Conservation (phyloP, 2,797 vertebrate genomes). For the Holocentrus rufus region DNA sequence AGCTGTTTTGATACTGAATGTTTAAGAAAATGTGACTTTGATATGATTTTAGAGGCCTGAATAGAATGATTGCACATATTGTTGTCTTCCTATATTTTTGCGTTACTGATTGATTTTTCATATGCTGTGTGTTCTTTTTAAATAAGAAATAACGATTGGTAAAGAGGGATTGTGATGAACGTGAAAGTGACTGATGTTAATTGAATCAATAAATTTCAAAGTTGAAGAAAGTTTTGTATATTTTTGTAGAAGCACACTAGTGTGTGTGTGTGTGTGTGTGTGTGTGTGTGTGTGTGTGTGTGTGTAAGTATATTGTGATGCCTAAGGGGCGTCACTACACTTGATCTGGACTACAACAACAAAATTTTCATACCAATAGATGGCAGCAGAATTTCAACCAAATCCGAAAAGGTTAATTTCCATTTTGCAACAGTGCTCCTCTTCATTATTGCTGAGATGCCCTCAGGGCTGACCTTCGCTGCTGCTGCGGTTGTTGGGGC, state of each 20-base stretch:
- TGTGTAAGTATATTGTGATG: background rate
- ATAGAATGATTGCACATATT: background rate
- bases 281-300: background rate
- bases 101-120: background rate
- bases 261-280: background rate
- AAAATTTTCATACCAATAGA: conserved; percentile 53
- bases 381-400: conserved; percentile 65
- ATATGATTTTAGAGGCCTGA: too few species aligned
- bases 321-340: too few species aligned
- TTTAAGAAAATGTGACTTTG: background rate
- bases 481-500: conserved; percentile 20
- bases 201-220: conserved; percentile 26
- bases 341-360: background rate
- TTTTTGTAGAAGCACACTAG: background rate
- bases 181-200: conserved; percentile 10
- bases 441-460: conserved; percentile 28
- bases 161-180: conserved; percentile 1
- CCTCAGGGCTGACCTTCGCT: conserved; percentile 60
- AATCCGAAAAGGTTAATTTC: background rate
- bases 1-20: too few species aligned
- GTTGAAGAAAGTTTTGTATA: background rate
- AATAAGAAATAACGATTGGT: background rate
- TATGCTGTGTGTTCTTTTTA: background rate
- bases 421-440: conserved; percentile 16
- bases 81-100: background rate